Base-by-base conservation (phyloP, 2,888 invertebrate genomes). In the Serripes groenlandicus region DNA sequence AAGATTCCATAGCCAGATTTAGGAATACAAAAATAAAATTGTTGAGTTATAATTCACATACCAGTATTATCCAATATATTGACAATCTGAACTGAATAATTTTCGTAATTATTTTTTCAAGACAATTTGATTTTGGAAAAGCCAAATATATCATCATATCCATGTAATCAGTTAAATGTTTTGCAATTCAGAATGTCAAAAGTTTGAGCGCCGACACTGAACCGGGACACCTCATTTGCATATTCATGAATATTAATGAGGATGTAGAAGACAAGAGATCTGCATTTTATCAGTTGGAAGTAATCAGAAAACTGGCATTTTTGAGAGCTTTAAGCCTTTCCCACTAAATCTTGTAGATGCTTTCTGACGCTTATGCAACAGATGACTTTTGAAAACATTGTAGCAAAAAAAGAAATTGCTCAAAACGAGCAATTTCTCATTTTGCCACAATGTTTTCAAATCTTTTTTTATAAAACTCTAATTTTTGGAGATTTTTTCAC, bases 211-310 rank as follows among this genome's bases (percentile, higher is more conserved):
- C 66, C 28, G 4, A 21, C 37, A 66, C 28, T 26, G 37, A 66
- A 18, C 42, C 15, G 37, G 15, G n/a, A n/a, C 37, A 1, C 26
- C 4, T 66, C 23, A 66, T 66, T 42, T 66, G 66, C 66, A 66
- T 66, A 66, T 9, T 66, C 66, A 66, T 66, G 42, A 66, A 66
- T 66, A 66, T 66, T 66, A 28, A 66, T 66, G 66, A 66, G 3
- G 28, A 26, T 28, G 28, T 3, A 42, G 37, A 34, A 23, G 34
- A 35, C 23, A 23, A n/a, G 66, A 35, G 42, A 66, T 66, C 66
- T 66, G 66, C 66, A 37, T 66, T 21, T 66, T 35, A 66, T 66
- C 66, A 66, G 15, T 23, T 15, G 9, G 35, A 35, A n/a, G n/a
- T 26, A 35, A 66, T 35, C 34, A 34, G 23, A 28, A 66, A 66